Evolutionary conservation across 2,888 invertebrate genomes (phyloP), one percentile per base, ranked within the genome.

Genomic region (Dichetophora obliterata): DNA sequence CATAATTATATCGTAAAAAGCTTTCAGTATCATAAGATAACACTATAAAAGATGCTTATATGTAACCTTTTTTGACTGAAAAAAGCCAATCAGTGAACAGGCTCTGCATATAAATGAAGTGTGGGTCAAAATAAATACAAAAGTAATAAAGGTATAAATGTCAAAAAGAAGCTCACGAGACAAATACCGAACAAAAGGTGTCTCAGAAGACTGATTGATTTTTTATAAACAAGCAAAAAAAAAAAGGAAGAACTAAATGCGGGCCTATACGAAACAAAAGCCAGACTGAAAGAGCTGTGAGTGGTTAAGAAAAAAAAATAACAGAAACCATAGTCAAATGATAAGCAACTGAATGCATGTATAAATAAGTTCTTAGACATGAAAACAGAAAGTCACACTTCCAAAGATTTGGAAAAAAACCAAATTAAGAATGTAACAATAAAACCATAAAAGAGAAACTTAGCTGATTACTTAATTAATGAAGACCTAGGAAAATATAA

Each of bases 141-240:
- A 16, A 27, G 37, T 34, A 34, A 34, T 27, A 34, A 65, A 65
- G 59, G 19, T 27, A 34, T 31, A 65, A 19, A 31, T 65, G 16
- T 27, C n/a, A 65, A 65, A 65, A 65, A 16, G 14, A n/a, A 34
- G 34, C n/a, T 37, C 2, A 37, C 4, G 3, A 65, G n/a, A 19
- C 37, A 65, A 16, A 14, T 19, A 22, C 3, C 9, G 37, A 68
- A 68, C 50, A 68, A 68, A 24, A 68, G 68, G 50, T 68, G 68
- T 68, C 68, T 48, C 43, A 37, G 71, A 37, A 71, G 57, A 71
- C 57, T 22, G 57, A 57, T 71, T 57, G 59, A 59, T 71, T 68
- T 68, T 27, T 22, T 43, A 34, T 59, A 27, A 59, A 19, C 27
- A 24, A 27, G 27, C 27, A 24, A 27, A 14, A 24, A 11, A 22